These are phyloP conservation scores for Eulithis prunata DNA, from an alignment of 2,888 invertebrate genomes.

Conservation along the genomic window DNA sequence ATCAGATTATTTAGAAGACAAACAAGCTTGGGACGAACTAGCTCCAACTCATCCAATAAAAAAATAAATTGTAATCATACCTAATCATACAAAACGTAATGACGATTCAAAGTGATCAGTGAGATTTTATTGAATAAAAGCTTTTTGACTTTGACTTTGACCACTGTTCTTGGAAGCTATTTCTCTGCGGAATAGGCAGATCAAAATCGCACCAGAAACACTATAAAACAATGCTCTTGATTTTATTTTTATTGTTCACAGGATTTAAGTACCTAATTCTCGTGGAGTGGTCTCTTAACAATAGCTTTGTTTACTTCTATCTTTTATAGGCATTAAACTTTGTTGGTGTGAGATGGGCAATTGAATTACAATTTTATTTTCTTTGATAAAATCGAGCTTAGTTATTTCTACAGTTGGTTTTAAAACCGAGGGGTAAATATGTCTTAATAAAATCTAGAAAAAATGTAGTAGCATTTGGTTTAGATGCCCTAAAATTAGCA, in stretches of 20 bases:
- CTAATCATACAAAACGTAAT: too few relatives aligned
- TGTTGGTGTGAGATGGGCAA: conserved; percentile 29
- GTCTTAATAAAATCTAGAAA: too few relatives aligned
- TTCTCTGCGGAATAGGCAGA: not conserved
- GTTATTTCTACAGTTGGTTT: not conserved
- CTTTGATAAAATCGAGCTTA: conserved; percentile 14
- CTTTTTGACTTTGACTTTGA: too few relatives aligned
- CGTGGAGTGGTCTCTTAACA: conserved; percentile 6
- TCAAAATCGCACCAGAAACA: not conserved
- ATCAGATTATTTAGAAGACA: too few relatives aligned
- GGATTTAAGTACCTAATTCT: conserved; percentile 5
- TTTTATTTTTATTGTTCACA: conserved; percentile 15
- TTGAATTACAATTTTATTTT: conserved; percentile 27
- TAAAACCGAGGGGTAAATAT: not conserved
- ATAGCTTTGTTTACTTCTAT: conserved; percentile 24
- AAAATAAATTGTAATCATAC: too few relatives aligned
- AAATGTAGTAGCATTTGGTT: too few relatives aligned
- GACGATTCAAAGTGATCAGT: too few relatives aligned
- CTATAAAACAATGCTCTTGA: not conserved
- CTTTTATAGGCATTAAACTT: conserved; percentile 33
- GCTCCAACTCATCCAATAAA: too few relatives aligned
- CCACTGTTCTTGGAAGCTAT: too few relatives aligned
- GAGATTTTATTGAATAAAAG: too few relatives aligned
- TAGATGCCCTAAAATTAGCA: too few relatives aligned
- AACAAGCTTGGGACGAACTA: too few relatives aligned